Base-by-base conservation (phyloP, 2,797 vertebrate species). In the Chromobotia macracanthus region DNA sequence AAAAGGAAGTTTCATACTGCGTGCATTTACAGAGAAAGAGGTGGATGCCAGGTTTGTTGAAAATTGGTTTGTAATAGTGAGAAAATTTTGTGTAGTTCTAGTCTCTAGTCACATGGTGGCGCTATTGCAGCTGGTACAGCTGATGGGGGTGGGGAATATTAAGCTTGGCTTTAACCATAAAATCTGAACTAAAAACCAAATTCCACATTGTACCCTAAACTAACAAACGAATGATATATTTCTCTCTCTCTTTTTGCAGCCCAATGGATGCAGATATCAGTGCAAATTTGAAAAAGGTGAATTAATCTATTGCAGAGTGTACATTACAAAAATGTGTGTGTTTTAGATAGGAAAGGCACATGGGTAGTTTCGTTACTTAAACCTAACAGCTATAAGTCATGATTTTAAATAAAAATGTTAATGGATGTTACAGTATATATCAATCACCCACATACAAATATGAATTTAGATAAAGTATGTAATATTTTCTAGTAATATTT, bases 271-370 rank as follows among this genome's bases (percentile, higher is more conserved):
- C 94, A 21, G 88, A 95, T 51, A 90, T 96, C 44, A 90, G 92
- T 31, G 94, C 92, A 81, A 72, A 91, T 80, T 77, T 95, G 79
- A 88, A 96, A 44, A 94, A 96, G 94, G 96, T 98, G 92, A 89
- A 72, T 97, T 92, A 89, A 70, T 56, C 38, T 53, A 13, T 67
- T 44, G 31, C 25, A 74, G 35, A 31, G 6, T 28, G 28, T 28
- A 4, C 28, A 28, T 28, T 28, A 28, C 28, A 28, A 48, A 2
- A 50, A 1, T 0, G 0, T 61, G 0, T 23, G n/a, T 18, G n/a
- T 53, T 7, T 53, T n/a, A n/a, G n/a, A 53, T 53, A n/a, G 19
- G 7, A 35, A 66, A 66, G 7, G 38, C 7, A 15, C 11, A 56
- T 44, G 11, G 9, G 41, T 7, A 44, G 9, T 12, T 44, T 28